Conservation (phyloP, 2,888 invertebrate genomes). For the Crocallis elinguaria region DNA sequence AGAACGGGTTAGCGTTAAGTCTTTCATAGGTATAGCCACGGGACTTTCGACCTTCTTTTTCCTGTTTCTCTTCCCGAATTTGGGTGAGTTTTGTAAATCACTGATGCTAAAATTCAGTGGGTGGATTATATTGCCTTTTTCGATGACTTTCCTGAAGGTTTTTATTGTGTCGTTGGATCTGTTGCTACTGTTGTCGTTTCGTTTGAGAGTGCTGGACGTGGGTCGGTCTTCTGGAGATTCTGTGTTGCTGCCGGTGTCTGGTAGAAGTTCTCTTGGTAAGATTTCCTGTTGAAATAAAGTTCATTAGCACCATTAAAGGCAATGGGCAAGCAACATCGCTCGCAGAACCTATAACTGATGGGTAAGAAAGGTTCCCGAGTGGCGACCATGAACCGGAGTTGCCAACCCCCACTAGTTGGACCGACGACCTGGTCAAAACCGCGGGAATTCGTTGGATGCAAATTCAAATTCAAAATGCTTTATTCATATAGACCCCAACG, state of each 20-base stretch:
- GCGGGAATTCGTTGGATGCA: no score
- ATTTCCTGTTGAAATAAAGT: slow-evolving; percentile 67
- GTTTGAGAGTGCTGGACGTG: slow-evolving; percentile 68
- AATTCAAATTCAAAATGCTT: no score
- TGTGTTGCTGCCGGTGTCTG: slow-evolving; percentile 87
- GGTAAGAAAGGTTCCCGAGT: no score
- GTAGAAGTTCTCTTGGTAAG: slow-evolving; percentile 72
- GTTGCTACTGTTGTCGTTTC: slow-evolving; percentile 61
- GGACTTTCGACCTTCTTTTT: slow-evolving; percentile 65
- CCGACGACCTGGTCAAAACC: no score
- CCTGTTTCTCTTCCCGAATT: slow-evolving; percentile 61
- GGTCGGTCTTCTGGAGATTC: slow-evolving; percentile 87
- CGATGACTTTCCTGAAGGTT: slow-evolving; percentile 64
- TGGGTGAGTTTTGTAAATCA: slow-evolving; percentile 76
- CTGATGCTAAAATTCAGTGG: slow-evolving; percentile 80
- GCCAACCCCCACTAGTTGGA: no score
- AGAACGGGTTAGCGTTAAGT: slow-evolving; percentile 68
- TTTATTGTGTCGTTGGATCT: slow-evolving; percentile 71
- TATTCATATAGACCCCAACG: no score
- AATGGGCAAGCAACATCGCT: no score
- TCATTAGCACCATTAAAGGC: no score
- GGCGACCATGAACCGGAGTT: no score
- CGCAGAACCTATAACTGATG: no score
- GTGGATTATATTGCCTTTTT: slow-evolving; percentile 75
- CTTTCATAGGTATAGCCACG: slow-evolving; percentile 72